A percentile compares a stretch with the other conserved stretches of the same genome.
These are phyloP conservation scores for Cassiopea andromeda DNA, from an alignment of 30 jellyfish, hydroid and myxozoan genomes.

Conservation along the genomic window DNA sequence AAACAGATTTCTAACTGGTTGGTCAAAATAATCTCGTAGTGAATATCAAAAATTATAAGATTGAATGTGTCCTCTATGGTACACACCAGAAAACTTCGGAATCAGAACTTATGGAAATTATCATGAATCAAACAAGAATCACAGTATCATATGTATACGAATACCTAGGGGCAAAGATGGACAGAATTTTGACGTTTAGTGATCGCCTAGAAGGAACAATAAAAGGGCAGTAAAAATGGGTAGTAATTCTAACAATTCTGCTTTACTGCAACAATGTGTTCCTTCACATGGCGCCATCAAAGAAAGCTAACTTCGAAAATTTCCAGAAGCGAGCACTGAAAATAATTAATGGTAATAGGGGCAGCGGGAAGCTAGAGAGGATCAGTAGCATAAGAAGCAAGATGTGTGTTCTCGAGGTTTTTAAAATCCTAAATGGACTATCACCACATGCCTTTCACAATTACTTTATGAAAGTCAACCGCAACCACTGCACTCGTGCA, in stretches of 20 bases:
- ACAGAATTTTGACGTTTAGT: slow-evolving; percentile 47
- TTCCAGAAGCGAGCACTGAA: slow-evolving; percentile 44
- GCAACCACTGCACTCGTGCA: slow-evolving; percentile 3
- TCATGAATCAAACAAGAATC: slow-evolving; percentile 46
- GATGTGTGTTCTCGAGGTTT: slow-evolving; percentile 63
- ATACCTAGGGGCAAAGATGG: slow-evolving; percentile 72
- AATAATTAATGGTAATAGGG: slow-evolving; percentile 7
- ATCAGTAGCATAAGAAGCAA: slow-evolving; percentile 21
- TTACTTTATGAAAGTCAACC: slow-evolving; percentile 31
- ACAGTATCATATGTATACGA: slow-evolving; percentile 51
- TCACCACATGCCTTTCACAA: slow-evolving; percentile 60
- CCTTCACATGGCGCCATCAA: slow-evolving; percentile 53
- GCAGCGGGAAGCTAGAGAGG: slow-evolving; percentile 21
- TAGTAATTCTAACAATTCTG: slow-evolving; percentile 18
- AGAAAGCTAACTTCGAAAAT: slow-evolving; percentile 27
- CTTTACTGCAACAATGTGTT: slow-evolving; percentile 43
- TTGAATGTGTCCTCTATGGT: slow-evolving; percentile 58
- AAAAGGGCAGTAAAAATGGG: slow-evolving; percentile 36
- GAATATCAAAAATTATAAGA: slow-evolving; percentile 9
- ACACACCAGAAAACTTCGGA: slow-evolving; percentile 66
- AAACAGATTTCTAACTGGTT: slow-evolving; percentile 62
- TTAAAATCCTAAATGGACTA: slow-evolving; percentile 31
- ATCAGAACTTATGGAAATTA: slow-evolving; percentile 47
- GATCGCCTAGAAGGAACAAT: slow-evolving; percentile 45
- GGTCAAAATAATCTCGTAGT: slow-evolving; percentile 49